Evolutionary conservation across 2,888 invertebrate species (phyloP), one percentile per base, ranked within the genome.

Genomic region (Pheosia tremula): DNA sequence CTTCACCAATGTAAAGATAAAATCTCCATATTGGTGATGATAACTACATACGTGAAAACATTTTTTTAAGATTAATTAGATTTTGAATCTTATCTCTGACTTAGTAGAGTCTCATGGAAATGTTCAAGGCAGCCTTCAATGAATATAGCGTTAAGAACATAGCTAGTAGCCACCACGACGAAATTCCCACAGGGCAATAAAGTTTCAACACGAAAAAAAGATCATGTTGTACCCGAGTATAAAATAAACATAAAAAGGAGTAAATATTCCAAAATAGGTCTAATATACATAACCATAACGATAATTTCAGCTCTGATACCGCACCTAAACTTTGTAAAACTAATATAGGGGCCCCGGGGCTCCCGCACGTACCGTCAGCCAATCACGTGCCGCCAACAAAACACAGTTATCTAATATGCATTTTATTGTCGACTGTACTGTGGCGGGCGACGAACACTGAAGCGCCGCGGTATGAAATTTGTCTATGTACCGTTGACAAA

Each of bases 391-490:
- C 64, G 77, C 77, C 86, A 80, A 90, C 93, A 93, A 92, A 93
- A 91, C 84, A 90, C 79, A 74, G 84, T 88, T 90, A 91, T 92
- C 86, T 91, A 91, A 91, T 92, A 93, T 92, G 91, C 91, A 92
- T 93, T 91, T 91, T 91, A 91, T 88, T 90, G 88, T 85, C 78
- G 82, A 81, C 75, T 73, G 82, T 84, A 81, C 81, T 77, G 72
- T 68, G 72, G 77, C 74, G 75, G 79, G 82, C 82, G 83, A 81
- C 84, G 82, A 83, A 81, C 85, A 81, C 81, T 78, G 68, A 68
- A 67, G 67, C 72, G 74, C 57, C 69, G 73, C 70, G 68, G 73
- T 70, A 72, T 73, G 75, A 78, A 80, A 80, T 76, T 78, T 72
- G 1, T 71, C 69, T 59, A 56, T 53, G 86, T 78, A 88, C 66